Conservation (phyloP, 1,140 invertebrate species). For the Tyrophagus putrescentiae region DNA sequence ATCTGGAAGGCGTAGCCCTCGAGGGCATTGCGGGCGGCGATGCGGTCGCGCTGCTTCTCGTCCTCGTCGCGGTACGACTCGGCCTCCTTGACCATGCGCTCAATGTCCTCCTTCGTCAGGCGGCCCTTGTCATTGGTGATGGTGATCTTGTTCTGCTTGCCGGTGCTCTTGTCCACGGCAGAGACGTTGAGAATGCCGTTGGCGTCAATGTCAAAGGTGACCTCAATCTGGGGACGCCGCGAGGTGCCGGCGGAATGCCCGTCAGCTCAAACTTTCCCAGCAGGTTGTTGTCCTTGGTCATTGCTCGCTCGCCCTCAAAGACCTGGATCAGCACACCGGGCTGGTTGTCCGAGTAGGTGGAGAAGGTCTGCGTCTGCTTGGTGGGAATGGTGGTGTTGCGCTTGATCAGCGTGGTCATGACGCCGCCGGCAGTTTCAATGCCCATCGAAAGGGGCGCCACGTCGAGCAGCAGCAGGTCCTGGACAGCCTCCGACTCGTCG, state of each 20-base stretch:
- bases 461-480: slow-evolving; percentile 77
- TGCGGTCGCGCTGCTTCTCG: slow-evolving; percentile 62
- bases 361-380: slow-evolving; percentile 88
- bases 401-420: slow-evolving; percentile 89
- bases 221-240: slow-evolving; percentile 43
- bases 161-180: slow-evolving; percentile 54
- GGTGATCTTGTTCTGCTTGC: slow-evolving; percentile 93
- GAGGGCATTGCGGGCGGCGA: slow-evolving; percentile 48
- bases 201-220: slow-evolving; percentile 36
- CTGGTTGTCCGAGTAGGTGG: slow-evolving; percentile 91
- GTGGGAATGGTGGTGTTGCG: slow-evolving; percentile 90
- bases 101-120: slow-evolving; percentile 88
- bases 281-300: slow-evolving; percentile 46
- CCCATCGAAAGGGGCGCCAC: slow-evolving; percentile 85
- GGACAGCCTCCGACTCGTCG: slow-evolving; percentile 81
- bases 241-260: slow-evolving; percentile 45
- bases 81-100: slow-evolving; percentile 94
- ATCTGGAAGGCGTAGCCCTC: slow-evolving; percentile 55
- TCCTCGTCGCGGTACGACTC: slow-evolving; percentile 85
- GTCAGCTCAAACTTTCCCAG: slow-evolving; percentile 45
- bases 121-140: slow-evolving; percentile 96
- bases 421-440: slow-evolving; percentile 91
- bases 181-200: slow-evolving; percentile 39
- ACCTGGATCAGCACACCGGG: slow-evolving; percentile 75
- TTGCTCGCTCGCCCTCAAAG: slow-evolving; percentile 45